Evolutionary conservation across 2,888 invertebrate genomes (phyloP), one percentile per base, ranked within the genome.

Genomic region (Cerastis leucographa): DNA sequence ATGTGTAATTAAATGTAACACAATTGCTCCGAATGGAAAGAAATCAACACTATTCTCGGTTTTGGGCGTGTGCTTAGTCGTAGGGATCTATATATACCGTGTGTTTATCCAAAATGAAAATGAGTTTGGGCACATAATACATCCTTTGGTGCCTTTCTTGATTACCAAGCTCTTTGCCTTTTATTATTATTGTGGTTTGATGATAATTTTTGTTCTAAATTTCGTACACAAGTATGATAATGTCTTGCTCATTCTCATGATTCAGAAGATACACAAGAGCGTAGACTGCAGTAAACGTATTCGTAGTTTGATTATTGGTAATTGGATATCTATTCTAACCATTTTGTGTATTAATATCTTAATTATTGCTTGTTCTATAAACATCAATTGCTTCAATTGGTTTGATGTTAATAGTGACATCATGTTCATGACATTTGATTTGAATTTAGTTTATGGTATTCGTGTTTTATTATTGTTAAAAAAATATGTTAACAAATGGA

Each of bases 311-410:
- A 46, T 66, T 66, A 29, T 46, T 12, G 19, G 25, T 5, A 66
- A 46, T 66, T 66, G 66, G 66, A 66, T 66, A 12, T 66, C 46
- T 46, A 29, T 67, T 67, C 12, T 29, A 14, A 14, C 46, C 14
- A 29, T 67, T 67, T 22, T 67, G 8, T 67, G 66, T 49, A 12
- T 29, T 49, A 49, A 67, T 49, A 49, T 46, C 14, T 2, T 29
- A 4, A 7, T 14, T 1, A 22, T 67, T 4, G 22, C 14, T 29
- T 22, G 22, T 49, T 22, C 2, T 29, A 14, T 22, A 8, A 29
- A 2, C 46, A 5, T 14, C 49, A 29, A 29, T 29, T 29, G 1
- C 22, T 22, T 22, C 8, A 29, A 14, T 22, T 49, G 46, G 22
- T 12, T 29, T 7, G 46, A 66, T 22, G 12, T 51, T 14, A 22